A percentile compares a stretch with the other conserved stretches of the same genome.
phyloP scores from a whole-genome alignment of 2,888 invertebrate species.

The Stenodema calcarata region DNA sequence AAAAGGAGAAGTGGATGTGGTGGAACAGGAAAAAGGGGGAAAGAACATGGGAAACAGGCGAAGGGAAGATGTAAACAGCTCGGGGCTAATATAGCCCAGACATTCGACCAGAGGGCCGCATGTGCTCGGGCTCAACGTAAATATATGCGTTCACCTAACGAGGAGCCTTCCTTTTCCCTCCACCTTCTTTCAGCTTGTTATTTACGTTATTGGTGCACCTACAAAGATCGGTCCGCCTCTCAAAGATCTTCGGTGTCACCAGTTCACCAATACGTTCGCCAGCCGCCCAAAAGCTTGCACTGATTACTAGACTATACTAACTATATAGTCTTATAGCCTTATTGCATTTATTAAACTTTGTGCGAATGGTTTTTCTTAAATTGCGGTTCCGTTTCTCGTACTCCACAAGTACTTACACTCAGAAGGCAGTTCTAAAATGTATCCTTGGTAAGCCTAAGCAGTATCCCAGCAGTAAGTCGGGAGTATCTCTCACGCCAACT shows the following conservation, averaged over 20 bases:
- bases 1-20: not conserved
- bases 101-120: not conserved
- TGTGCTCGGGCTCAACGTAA: not conserved
- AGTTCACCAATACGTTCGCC: too few relatives aligned
- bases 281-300: too few relatives aligned
- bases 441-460: too few relatives aligned
- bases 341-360: too few relatives aligned
- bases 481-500: too few relatives aligned
- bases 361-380: too few relatives aligned
- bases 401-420: too few relatives aligned
- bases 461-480: too few relatives aligned
- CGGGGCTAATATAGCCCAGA: not conserved
- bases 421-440: too few relatives aligned
- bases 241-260: not conserved
- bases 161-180: not conserved
- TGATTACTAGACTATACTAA: too few relatives aligned
- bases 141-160: not conserved
- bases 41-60: not conserved
- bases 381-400: too few relatives aligned
- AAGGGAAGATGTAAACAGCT: constrained; percentile 1
- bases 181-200: not conserved
- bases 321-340: too few relatives aligned
- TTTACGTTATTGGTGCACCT: not conserved
- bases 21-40: not conserved
- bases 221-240: not conserved